Evolutionary conservation across 2,797 vertebrate genomes (phyloP).

Genomic region (Cetoscarus ocellatus): DNA sequence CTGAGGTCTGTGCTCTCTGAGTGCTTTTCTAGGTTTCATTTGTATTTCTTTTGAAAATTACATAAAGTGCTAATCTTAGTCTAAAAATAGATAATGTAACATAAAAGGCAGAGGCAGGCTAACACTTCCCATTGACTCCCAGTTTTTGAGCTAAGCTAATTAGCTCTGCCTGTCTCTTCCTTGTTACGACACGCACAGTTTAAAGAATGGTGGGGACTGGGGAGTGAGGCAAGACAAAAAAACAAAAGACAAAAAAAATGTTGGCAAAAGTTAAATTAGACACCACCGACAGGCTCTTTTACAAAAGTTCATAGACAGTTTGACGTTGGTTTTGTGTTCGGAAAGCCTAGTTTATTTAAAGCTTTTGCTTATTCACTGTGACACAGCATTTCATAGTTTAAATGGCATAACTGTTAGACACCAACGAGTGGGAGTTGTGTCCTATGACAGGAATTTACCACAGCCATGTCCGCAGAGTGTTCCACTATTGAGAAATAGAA

Average conservation of each 20-base stretch:
- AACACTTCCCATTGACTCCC: too few relatives aligned
- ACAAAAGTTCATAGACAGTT: neutral
- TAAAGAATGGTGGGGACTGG: too few relatives aligned
- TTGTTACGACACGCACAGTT: too few relatives aligned
- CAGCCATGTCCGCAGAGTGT: neutral
- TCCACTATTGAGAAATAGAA: constrained; percentile 13
- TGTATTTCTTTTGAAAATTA: too few relatives aligned
- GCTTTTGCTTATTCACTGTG: constrained; percentile 42
- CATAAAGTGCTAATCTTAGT: too few relatives aligned
- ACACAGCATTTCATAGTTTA: constrained; percentile 27
- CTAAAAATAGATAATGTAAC: too few relatives aligned
- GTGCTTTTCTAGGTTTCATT: too few relatives aligned
- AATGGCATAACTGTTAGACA: constrained; percentile 24
- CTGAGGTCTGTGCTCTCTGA: too few relatives aligned
- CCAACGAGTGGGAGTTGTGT: neutral
- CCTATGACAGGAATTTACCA: constrained; percentile 7
- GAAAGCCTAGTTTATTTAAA: constrained; percentile 18
- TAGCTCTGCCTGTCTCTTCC: too few relatives aligned
- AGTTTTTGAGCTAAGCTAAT: too few relatives aligned
- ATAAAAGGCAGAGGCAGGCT: too few relatives aligned
- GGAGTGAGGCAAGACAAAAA: too few relatives aligned
- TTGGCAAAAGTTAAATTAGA: neutral
- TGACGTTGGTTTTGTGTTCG: neutral
- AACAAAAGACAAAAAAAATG: neutral
- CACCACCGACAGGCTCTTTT: neutral